These are phyloP conservation scores for Dasyurus viverrinus DNA, from an alignment of 2,113 vertebrate genomes.

Conservation along the genomic window DNA sequence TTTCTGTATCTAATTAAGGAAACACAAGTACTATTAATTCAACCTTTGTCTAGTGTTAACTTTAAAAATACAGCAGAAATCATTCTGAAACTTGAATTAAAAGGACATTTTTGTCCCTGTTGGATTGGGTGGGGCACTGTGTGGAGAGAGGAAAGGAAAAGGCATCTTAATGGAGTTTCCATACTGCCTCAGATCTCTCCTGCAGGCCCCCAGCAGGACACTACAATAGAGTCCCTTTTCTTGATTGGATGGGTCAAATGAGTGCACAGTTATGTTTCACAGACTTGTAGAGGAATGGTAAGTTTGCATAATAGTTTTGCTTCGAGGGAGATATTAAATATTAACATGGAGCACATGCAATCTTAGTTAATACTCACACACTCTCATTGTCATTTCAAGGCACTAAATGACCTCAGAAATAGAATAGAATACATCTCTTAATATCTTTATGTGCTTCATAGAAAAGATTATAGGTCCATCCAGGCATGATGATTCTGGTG, in stretches of 20 bases:
- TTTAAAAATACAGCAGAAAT: background rate
- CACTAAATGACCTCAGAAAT: background rate
- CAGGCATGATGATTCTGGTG: background rate
- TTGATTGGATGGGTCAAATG: too few relatives aligned
- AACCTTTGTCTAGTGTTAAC: background rate
- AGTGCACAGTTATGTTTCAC: background rate
- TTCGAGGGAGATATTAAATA: background rate
- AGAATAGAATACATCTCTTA: background rate
- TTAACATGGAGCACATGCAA: background rate
- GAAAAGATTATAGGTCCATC: background rate
- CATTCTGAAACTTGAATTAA: background rate
- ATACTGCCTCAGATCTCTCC: background rate
- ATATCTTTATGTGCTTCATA: background rate
- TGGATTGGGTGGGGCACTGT: background rate
- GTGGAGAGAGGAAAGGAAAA: background rate
- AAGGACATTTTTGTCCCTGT: conserved; percentile 7
- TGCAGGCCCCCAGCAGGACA: background rate
- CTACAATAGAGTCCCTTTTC: background rate
- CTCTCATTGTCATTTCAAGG: background rate
- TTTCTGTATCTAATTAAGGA: background rate
- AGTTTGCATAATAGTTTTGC: too few relatives aligned
- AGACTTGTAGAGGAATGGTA: background rate
- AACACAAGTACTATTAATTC: conserved; percentile 7
- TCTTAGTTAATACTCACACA: background rate
- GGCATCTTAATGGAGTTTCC: background rate